phyloP scores from a whole-genome alignment of 2,888 invertebrate genomes.

The Globia sparganii region DNA sequence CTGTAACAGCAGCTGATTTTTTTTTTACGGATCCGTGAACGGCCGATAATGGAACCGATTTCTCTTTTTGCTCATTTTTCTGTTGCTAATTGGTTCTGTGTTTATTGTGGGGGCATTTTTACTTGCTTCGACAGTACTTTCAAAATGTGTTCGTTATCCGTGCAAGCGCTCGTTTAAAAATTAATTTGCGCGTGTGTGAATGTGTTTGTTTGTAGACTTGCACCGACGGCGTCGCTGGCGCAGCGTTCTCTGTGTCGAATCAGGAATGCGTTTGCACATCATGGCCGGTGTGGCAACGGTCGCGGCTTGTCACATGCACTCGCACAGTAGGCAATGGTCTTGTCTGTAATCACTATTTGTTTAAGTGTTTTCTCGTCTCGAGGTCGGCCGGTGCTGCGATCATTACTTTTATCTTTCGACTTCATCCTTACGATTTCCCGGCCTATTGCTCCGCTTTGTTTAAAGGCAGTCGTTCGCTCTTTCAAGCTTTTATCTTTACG shows the following conservation, averaged over 20 bases:
- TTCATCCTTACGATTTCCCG: constrained; percentile 59
- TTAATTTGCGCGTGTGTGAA: constrained; percentile 65
- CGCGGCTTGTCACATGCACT: constrained; percentile 73
- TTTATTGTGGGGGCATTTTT: constrained; percentile 73
- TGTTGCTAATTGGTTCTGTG: constrained; percentile 79
- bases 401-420: constrained; percentile 66
- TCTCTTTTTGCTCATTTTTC: constrained; percentile 82
- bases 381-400: constrained; percentile 74
- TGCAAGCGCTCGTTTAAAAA: constrained; percentile 61
- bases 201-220: constrained; percentile 65
- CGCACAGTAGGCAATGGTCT: constrained; percentile 71
- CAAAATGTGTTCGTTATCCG: constrained; percentile 65
- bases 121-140: constrained; percentile 68
- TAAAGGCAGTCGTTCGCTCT: constrained; percentile 7
- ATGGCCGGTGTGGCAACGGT: constrained; percentile 70
- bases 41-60: constrained; percentile 80
- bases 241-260: constrained; percentile 80
- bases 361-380: constrained; percentile 80
- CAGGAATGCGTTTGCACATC: constrained; percentile 85
- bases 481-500: constrained; percentile 33
- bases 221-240: constrained; percentile 62
- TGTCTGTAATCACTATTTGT: constrained; percentile 78
- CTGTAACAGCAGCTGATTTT: constrained; percentile 76
- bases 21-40: constrained; percentile 79
- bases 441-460: constrained; percentile 64